Base-by-base conservation (phyloP, 2,113 vertebrate genomes). In the Tonatia bakeri region DNA sequence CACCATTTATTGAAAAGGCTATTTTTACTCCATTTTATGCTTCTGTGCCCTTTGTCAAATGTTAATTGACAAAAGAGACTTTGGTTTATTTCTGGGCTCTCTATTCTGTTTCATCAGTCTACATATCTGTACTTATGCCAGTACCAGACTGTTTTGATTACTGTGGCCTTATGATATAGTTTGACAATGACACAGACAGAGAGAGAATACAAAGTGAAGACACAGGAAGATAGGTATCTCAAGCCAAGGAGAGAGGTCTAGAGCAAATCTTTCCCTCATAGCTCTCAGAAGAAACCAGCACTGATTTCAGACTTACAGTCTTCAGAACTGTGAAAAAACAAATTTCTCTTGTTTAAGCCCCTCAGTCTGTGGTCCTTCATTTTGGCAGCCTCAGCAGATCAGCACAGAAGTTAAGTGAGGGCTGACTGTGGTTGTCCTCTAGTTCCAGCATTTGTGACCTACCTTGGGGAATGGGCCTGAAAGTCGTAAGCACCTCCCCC, bases 231-330 rank as follows among this genome's bases (percentile, higher is more conserved):
- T 1, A 11, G 16, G 19, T 16, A 20, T 19, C 45, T 26, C 9
- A 47, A 52, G 16, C 31, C 22, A 10, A 84, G 69, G 31, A 90
- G 9, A 28, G 40, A 38, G 26, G 3, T 11, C 2, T 13, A 7
- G 38, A 17, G 26, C 52, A 65, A n/a, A 50, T 11, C 16, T 26
- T 50, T 28, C 52, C 28, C 17, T 45, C 4, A 0, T 0, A 2
- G 33, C 26, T 22, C 45, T 79, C 33, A 38, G 64, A 56, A 95
- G 67, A 28, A 79, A 20, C 38, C 67, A 24, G 12, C 12, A 67
- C 72, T 1, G 11, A 45, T 3, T 15, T 40, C 12, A 26, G 65
- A 61, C n/a, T 70, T 70, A 24, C 28, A 43, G n/a, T 36, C n/a
- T 72, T 4, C 22, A 26, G 36, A 47, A 73, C 40, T 16, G 9